Percentiles rank a stretch among this genome's conserved stretches.
These are phyloP conservation scores for Calyptommatus sinebrachiatus DNA, from an alignment of 2,113 vertebrate species.

Conservation along the genomic window DNA sequence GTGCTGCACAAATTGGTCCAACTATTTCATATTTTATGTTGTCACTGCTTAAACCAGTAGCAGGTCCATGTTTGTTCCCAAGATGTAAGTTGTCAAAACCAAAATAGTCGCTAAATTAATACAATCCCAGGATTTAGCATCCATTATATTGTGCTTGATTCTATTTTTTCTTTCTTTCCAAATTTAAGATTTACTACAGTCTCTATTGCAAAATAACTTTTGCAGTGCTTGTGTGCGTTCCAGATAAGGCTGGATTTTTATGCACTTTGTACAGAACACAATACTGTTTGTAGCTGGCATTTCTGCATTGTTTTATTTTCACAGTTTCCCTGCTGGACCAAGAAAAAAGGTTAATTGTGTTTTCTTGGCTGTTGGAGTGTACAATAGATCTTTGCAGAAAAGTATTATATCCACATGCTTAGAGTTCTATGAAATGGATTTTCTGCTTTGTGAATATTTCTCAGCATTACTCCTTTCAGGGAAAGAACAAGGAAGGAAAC, in stretches of 20 bases:
- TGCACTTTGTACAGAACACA: background rate
- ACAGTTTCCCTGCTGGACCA: background rate
- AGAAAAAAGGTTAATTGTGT: conserved; percentile 10
- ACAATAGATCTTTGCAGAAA: conserved; percentile 37
- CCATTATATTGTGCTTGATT: background rate
- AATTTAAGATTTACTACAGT: background rate
- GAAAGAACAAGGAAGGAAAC: conserved; percentile 93
- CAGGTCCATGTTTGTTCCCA: too few relatives aligned
- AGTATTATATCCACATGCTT: conserved; percentile 49
- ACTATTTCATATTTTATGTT: too few relatives aligned
- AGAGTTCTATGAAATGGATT: conserved; percentile 13
- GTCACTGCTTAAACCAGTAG: too few relatives aligned
- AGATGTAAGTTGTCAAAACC: background rate
- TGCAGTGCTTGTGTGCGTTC: background rate
- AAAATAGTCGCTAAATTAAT: background rate
- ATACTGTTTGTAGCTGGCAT: background rate
- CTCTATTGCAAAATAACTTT: background rate
- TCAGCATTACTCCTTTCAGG: conserved; percentile 75
- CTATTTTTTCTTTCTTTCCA: background rate
- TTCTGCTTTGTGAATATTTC: conserved; percentile 29
- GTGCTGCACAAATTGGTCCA: background rate
- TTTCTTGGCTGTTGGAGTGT: conserved; percentile 27
- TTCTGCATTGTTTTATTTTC: background rate
- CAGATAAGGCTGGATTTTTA: background rate
- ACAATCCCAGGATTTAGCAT: background rate